Percentiles rank a stretch among this genome's conserved stretches.
Conservation (phyloP, 2,797 vertebrate genomes). For the Hylomyscus alleni region DNA sequence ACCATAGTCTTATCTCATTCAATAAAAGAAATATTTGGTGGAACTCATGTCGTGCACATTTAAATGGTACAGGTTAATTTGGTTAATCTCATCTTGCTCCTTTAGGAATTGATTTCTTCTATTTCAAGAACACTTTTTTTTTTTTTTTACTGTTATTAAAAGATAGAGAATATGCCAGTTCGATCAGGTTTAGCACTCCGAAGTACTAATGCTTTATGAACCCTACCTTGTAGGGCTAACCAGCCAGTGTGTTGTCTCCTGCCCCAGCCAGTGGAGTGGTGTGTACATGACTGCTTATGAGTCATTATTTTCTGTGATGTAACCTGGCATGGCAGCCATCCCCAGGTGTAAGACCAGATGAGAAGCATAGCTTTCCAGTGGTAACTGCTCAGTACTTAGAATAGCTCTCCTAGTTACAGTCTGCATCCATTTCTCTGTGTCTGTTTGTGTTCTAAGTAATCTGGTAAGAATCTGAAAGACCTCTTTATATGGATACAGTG, state of each 20-base stretch:
- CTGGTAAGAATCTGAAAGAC: slow-evolving; percentile 34
- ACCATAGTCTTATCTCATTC: slow-evolving; percentile 57
- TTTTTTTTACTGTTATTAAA: slow-evolving; percentile 32
- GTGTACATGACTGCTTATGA: not conserved
- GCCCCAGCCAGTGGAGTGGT: not conserved
- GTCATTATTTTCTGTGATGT: slow-evolving; percentile 30
- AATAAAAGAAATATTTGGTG: slow-evolving; percentile 62
- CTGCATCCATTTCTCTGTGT: not conserved
- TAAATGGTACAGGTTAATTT: slow-evolving; percentile 77
- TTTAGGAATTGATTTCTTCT: slow-evolving; percentile 61
- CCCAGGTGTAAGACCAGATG: not conserved
- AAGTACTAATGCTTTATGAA: slow-evolving; percentile 42
- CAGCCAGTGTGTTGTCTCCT: slow-evolving; percentile 5
- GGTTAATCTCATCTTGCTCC: slow-evolving; percentile 69
- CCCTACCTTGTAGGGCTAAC: slow-evolving; percentile 19
- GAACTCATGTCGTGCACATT: slow-evolving; percentile 47
- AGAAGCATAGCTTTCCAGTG: slow-evolving; percentile 39
- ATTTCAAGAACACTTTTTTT: slow-evolving; percentile 58
- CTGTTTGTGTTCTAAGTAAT: slow-evolving; percentile 9
- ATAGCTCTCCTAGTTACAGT: slow-evolving; percentile 1
- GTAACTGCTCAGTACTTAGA: not conserved
- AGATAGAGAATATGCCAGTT: slow-evolving; percentile 44
- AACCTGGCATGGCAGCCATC: slow-evolving; percentile 18
- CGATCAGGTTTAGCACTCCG: slow-evolving; percentile 29
- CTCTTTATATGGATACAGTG: slow-evolving; percentile 43